A percentile compares a stretch with the other conserved stretches of the same genome.
phyloP scores from a whole-genome alignment of 2,888 invertebrate genomes.

The Drosophila limbata region DNA sequence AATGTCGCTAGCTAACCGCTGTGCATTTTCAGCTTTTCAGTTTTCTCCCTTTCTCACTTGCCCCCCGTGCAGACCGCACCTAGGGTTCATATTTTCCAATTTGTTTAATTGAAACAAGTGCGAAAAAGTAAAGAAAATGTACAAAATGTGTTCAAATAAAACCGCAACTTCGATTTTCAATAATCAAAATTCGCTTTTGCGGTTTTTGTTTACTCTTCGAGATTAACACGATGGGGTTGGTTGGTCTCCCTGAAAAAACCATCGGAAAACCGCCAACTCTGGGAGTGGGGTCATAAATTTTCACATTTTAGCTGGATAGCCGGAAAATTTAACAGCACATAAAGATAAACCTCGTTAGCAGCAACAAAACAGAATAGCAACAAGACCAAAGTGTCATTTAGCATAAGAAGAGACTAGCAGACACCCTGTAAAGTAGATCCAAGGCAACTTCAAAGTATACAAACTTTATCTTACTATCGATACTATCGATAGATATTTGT shows the following conservation, averaged over 20 bases:
- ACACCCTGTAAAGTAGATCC: background rate
- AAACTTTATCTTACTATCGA: too few species aligned
- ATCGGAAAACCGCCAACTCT: slow-evolving; percentile 34
- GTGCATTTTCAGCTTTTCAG: slow-evolving; percentile 53
- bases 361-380: slow-evolving; percentile 35
- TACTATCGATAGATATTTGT: too few species aligned
- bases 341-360: slow-evolving; percentile 65
- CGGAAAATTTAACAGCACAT: slow-evolving; percentile 66
- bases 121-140: slow-evolving; percentile 50
- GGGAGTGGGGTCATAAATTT: slow-evolving; percentile 53
- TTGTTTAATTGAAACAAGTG: slow-evolving; percentile 81
- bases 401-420: background rate
- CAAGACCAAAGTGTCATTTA: background rate
- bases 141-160: slow-evolving; percentile 9
- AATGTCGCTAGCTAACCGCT: slow-evolving; percentile 47
- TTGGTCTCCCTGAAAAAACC: background rate
- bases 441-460: too few species aligned
- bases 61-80: slow-evolving; percentile 31
- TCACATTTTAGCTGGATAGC: slow-evolving; percentile 50
- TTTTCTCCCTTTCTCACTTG: slow-evolving; percentile 2
- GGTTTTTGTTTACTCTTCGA: slow-evolving; percentile 44
- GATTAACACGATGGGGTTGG: slow-evolving; percentile 12
- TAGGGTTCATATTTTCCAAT: slow-evolving; percentile 77
- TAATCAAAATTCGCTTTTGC: slow-evolving; percentile 58
- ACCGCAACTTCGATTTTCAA: slow-evolving; percentile 77